Conservation (phyloP, 2,113 vertebrate genomes). For the Hassar affinis region DNA sequence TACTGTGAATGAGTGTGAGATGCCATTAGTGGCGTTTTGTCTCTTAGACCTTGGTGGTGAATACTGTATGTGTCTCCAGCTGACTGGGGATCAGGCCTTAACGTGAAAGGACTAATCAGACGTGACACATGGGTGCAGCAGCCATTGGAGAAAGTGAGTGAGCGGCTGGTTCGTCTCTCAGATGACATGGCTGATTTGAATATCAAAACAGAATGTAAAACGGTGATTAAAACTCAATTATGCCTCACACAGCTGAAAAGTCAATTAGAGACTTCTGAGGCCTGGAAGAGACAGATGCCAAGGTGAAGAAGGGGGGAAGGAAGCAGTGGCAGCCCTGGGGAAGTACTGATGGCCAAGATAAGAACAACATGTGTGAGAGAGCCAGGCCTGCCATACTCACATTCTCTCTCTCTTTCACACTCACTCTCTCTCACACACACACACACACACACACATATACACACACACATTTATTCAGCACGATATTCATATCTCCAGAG, state of each 20-base stretch:
- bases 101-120: constrained; percentile 55
- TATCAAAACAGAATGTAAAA: constrained; percentile 74
- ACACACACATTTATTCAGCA: constrained; percentile 11
- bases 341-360: constrained; percentile 35
- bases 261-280: constrained; percentile 65
- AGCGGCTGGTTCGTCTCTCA: constrained; percentile 51
- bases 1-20: constrained; percentile 45
- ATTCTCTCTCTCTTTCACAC: constrained; percentile 3
- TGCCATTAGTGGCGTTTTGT: constrained; percentile 51
- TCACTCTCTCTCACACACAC: not conserved
- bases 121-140: constrained; percentile 43
- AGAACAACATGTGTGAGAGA: constrained; percentile 4
- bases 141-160: constrained; percentile 46
- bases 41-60: constrained; percentile 37
- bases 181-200: constrained; percentile 67
- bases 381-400: constrained; percentile 2
- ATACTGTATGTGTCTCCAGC: constrained; percentile 8
- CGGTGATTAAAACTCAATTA: constrained; percentile 75
- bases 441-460: constrained; percentile 25
- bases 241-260: constrained; percentile 60
- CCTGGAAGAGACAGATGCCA: constrained; percentile 40
- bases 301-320: constrained; percentile 13
- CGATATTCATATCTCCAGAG: constrained; percentile 18
- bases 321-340: constrained; percentile 17
- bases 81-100: constrained; percentile 34